Percentiles rank a stretch among this genome's conserved stretches.
Conservation (phyloP, 2,888 invertebrate species). For the Cremastobaeus sp. region DNA sequence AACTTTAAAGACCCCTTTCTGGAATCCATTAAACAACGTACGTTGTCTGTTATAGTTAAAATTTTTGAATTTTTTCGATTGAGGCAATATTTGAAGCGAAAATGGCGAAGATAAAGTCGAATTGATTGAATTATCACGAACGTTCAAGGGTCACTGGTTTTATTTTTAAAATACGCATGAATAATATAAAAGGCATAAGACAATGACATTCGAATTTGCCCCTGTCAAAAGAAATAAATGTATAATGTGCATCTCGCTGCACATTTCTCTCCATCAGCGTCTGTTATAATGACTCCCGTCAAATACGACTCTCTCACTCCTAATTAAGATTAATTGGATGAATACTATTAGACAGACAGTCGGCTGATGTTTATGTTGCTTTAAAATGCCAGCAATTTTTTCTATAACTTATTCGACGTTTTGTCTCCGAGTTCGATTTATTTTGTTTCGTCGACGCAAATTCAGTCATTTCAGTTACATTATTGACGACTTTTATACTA, state of each 20-base stretch:
- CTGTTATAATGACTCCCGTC: slow-evolving; percentile 45
- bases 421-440: background rate
- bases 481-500: too few species aligned
- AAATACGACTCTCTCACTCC: slow-evolving; percentile 29
- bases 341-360: slow-evolving; percentile 32
- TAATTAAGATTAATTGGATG: slow-evolving; percentile 40
- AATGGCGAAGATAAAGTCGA: too few species aligned
- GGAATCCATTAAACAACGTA: too few species aligned
- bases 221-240: slow-evolving; percentile 35
- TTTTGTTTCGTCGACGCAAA: too few species aligned
- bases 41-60: too few species aligned
- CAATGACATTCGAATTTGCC: slow-evolving; percentile 35
- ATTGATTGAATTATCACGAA: too few species aligned
- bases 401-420: background rate
- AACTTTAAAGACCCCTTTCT: too few species aligned
- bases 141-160: slow-evolving; percentile 18
- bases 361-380: slow-evolving; percentile 8
- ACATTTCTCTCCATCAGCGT: slow-evolving; percentile 40
- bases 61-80: too few species aligned
- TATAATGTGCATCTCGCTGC: slow-evolving; percentile 35
- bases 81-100: too few species aligned
- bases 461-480: too few species aligned
- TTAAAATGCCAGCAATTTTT: background rate
- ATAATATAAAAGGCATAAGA: slow-evolving; percentile 22
- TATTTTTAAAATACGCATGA: slow-evolving; percentile 13